Evolutionary conservation across 2,797 vertebrate species (phyloP).

Genomic region (Gymnodraco acuticeps): DNA sequence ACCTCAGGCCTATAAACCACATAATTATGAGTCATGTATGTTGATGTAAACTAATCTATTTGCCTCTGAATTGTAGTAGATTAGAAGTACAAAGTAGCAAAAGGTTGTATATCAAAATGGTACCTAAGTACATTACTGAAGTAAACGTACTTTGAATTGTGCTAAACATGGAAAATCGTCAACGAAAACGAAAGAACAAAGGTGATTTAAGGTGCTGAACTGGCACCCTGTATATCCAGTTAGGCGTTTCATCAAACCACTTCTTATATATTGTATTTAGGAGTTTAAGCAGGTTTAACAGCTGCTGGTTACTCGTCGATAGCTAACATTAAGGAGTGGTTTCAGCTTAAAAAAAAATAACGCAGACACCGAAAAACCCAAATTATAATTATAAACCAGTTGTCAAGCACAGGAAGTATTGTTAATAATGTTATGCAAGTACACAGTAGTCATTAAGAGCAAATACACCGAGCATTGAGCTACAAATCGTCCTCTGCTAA

Average conservation of each 20-base stretch:
- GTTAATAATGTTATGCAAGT: background rate
- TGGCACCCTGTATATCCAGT: too few relatives aligned
- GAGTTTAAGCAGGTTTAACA: slow-evolving; percentile 1
- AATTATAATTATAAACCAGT: background rate
- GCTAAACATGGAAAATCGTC: background rate
- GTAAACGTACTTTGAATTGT: too few relatives aligned
- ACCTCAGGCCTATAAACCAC: slow-evolving; percentile 30
- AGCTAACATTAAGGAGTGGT: slow-evolving; percentile 53
- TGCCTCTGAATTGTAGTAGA: too few relatives aligned
- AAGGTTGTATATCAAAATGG: too few relatives aligned
- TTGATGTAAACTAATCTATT: background rate
- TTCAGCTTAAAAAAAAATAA: slow-evolving; percentile 38
- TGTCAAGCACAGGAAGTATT: background rate
- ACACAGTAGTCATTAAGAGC: slow-evolving; percentile 1
- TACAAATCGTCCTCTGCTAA: slow-evolving; percentile 32
- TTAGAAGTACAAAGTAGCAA: too few relatives aligned
- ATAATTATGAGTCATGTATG: background rate
- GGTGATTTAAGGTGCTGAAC: background rate
- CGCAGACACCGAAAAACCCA: background rate
- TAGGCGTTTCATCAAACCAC: background rate
- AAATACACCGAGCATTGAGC: slow-evolving; percentile 24
- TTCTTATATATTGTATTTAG: too few relatives aligned
- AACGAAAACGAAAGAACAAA: background rate
- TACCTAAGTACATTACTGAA: too few relatives aligned
- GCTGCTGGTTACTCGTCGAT: slow-evolving; percentile 12